phyloP scores from a whole-genome alignment of 2,797 vertebrate species.

The Neosalanx taihuensis region DNA sequence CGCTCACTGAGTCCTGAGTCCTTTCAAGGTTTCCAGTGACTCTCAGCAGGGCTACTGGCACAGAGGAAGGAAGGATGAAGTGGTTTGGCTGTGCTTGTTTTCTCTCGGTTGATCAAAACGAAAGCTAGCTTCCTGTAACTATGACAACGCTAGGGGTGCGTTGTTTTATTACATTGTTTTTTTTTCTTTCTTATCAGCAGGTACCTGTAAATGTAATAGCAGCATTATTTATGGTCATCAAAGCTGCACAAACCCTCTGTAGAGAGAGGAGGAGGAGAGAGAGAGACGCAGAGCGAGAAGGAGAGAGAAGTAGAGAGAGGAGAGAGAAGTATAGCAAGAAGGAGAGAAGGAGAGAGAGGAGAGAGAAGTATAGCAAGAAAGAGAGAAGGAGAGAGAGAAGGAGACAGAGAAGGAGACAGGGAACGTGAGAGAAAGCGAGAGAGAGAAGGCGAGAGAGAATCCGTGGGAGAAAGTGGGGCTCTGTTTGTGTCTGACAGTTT shows the following conservation, averaged over 20 bases:
- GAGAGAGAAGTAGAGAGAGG: conserved; percentile 21
- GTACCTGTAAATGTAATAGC: neutral
- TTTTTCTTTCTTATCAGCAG: neutral
- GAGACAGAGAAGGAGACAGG: conserved; percentile 2
- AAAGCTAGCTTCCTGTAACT: conserved; percentile 8
- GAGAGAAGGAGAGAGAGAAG: conserved; percentile 7
- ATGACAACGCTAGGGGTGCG: neutral
- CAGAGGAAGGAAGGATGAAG: conserved; percentile 7
- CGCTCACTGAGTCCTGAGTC: neutral
- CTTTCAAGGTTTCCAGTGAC: conserved; percentile 14
- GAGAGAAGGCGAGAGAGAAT: conserved; percentile 56
- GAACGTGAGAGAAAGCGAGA: neutral
- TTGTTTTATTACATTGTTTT: neutral
- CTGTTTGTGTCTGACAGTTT: conserved; percentile 66
- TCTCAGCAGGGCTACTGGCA: conserved; percentile 5
- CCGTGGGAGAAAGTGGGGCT: conserved; percentile 69
- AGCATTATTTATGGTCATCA: neutral
- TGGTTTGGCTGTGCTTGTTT: conserved; percentile 4
- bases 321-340: neutral
- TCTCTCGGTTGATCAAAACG: neutral
- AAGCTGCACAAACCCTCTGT: neutral
- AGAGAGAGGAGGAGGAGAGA: neutral
- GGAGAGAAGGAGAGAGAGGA: neutral
- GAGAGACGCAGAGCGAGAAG: neutral
- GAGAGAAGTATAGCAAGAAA: neutral